Evolutionary conservation across 2,797 vertebrate genomes (phyloP).

Genomic region (Pseudomugil gertrudae): DNA sequence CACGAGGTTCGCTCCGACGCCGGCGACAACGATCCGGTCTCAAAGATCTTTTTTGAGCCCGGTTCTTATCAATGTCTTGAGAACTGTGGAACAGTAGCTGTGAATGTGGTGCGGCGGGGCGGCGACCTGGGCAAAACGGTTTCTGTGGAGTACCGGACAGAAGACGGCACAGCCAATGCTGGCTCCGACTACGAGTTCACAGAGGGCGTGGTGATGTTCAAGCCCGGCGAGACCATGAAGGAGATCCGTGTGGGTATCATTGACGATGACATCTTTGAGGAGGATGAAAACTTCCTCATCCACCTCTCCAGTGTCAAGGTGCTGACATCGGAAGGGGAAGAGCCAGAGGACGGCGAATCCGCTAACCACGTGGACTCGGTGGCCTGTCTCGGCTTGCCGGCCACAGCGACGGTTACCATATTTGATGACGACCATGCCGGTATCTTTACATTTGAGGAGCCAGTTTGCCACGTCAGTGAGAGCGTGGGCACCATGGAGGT

Average conservation of each 20-base stretch:
- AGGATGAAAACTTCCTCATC: conserved; percentile 98
- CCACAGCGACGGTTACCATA: conserved; percentile 94
- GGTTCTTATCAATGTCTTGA: conserved; percentile 96
- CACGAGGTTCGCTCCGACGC: conserved; percentile 92
- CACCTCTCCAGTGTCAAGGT: conserved; percentile 92
- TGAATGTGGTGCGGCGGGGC: conserved; percentile 91
- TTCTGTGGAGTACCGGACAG: conserved; percentile 94
- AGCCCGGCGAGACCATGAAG: conserved; percentile 93
- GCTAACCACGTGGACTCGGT: conserved; percentile 85
- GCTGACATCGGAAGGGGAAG: conserved; percentile 82
- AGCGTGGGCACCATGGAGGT: conserved; percentile 97
- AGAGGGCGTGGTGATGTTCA: conserved; percentile 94
- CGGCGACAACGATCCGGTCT: conserved; percentile 90
- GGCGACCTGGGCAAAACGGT: conserved; percentile 91
- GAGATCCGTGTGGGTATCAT: conserved; percentile 97
- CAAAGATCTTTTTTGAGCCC: conserved; percentile 95
- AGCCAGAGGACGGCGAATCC: conserved; percentile 82
- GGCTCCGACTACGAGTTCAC: conserved; percentile 99
- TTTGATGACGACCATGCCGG: conserved; percentile 98
- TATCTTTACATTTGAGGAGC: conserved; percentile 98
- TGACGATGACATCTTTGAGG: conserved; percentile 98
- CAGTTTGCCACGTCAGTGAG: conserved; percentile 92
- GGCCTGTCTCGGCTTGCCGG: conserved; percentile 88
- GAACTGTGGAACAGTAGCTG: conserved; percentile 96
- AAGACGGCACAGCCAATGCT: conserved; percentile 96